Evolutionary conservation across 1,140 invertebrate species (phyloP).

Genomic region (Aphelinus atriplicis): DNA sequence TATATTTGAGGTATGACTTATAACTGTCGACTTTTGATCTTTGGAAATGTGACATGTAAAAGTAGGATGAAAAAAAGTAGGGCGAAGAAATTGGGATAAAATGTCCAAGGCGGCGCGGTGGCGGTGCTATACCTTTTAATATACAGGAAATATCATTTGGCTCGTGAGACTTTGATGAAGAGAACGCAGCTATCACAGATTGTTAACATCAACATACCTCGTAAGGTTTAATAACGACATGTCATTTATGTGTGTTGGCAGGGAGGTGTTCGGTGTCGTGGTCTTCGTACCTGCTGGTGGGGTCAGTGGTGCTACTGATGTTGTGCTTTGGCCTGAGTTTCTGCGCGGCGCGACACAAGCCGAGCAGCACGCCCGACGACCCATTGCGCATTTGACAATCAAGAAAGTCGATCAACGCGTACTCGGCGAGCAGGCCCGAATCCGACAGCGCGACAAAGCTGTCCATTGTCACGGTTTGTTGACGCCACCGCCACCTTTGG

Average conservation of each 20-base stretch:
- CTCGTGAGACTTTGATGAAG: no score
- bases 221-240: constrained; percentile 20
- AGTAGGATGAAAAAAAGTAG: no score
- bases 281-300: constrained; percentile 72
- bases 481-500: constrained; percentile 37
- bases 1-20: background rate
- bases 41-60: background rate
- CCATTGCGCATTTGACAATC: constrained; percentile 63
- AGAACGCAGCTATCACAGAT: no score
- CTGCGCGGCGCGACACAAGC: constrained; percentile 67
- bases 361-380: constrained; percentile 52
- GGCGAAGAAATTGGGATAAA: no score
- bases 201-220: no score
- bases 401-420: constrained; percentile 61
- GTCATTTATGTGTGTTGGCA: constrained; percentile 53
- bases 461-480: constrained; percentile 62
- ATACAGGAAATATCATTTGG: no score
- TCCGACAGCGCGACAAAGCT: constrained; percentile 54
- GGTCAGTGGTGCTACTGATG: constrained; percentile 67
- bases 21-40: background rate
- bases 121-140: no score
- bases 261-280: constrained; percentile 72
- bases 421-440: constrained; percentile 40
- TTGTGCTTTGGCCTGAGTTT: constrained; percentile 72
- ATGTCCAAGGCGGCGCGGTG: no score